Conservation (phyloP, 2,797 vertebrate genomes). For the Coluber constrictor region DNA sequence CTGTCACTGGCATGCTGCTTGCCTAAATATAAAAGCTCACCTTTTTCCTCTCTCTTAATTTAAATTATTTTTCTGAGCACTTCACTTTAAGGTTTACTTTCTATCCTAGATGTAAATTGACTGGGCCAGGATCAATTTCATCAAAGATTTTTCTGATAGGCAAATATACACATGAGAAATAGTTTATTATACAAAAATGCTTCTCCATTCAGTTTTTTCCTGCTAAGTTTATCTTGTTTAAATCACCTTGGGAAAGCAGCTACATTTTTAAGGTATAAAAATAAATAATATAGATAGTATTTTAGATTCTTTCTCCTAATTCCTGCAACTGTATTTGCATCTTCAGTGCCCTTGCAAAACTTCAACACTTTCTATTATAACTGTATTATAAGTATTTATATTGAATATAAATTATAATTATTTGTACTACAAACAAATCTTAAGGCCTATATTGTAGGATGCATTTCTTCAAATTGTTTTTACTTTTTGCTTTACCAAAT, state of each 20-base stretch:
- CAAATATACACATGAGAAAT: background rate
- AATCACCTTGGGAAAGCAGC: background rate
- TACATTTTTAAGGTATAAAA: background rate
- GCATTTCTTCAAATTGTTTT: background rate
- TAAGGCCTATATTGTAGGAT: background rate
- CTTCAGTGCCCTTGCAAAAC: background rate
- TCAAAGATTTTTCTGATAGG: background rate
- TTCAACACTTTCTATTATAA: background rate
- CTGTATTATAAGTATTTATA: background rate
- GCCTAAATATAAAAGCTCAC: background rate
- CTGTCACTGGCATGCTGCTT: background rate
- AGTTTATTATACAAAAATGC: background rate
- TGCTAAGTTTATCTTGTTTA: background rate
- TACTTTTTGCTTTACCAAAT: background rate
- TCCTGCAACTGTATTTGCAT: background rate
- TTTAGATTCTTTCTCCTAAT: background rate
- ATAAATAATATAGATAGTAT: background rate
- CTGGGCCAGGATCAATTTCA: background rate
- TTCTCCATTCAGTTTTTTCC: background rate
- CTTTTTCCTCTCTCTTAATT: background rate
- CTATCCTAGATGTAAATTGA: background rate
- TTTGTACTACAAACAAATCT: background rate
- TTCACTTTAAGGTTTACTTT: background rate
- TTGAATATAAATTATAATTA: background rate
- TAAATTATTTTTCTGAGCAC: background rate